phyloP scores from a whole-genome alignment of 2,797 vertebrate genomes.

The Hemitrygon akajei region DNA sequence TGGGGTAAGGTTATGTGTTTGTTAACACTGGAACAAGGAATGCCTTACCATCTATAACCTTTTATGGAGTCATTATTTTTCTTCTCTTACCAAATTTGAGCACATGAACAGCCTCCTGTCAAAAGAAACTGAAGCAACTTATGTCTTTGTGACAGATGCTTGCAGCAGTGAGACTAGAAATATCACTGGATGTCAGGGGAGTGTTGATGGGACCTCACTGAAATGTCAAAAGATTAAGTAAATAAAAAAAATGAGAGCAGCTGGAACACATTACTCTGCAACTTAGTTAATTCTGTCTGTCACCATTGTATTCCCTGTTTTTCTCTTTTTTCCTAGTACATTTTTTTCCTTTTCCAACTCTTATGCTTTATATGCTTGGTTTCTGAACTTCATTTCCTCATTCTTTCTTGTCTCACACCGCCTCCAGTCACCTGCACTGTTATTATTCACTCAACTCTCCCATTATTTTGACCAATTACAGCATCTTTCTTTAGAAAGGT shows the following conservation, averaged over 20 bases:
- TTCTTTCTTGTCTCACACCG: background rate
- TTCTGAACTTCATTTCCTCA: background rate
- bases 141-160: background rate
- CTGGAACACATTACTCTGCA: conserved; percentile 14
- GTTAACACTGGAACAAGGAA: background rate
- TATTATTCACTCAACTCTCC: background rate
- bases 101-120: too few species aligned
- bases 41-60: background rate
- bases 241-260: conserved; percentile 37
- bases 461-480: background rate
- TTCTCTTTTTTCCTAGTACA: background rate
- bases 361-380: background rate
- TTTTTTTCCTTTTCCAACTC: background rate
- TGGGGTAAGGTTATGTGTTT: background rate
- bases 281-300: background rate
- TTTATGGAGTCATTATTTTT: background rate
- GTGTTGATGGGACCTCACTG: background rate
- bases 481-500: background rate
- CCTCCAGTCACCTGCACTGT: background rate
- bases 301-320: background rate
- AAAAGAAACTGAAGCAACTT: background rate
- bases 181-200: background rate
- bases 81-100: background rate
- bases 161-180: background rate
- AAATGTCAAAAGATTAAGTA: background rate